These are phyloP conservation scores for Dioctria rufipes DNA, from an alignment of 2,888 invertebrate genomes.

Conservation along the genomic window DNA sequence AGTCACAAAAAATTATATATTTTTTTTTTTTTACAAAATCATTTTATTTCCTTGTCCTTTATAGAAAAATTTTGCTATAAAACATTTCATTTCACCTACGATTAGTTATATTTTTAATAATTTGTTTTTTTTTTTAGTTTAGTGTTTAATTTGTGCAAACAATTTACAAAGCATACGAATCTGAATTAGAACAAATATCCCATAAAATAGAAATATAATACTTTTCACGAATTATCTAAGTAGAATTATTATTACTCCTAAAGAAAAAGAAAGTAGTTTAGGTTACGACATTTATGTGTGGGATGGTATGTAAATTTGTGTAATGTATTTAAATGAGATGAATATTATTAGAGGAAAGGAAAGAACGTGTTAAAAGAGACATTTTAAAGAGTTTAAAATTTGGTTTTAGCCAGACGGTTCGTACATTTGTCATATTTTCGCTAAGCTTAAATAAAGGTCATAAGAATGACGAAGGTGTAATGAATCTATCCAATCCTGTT, in stretches of 20 bases:
- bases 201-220: conserved; percentile 34
- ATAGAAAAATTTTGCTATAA: conserved; percentile 40
- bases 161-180: conserved; percentile 42
- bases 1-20: background rate
- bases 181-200: conserved; percentile 34
- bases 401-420: too few relatives aligned
- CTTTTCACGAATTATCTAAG: conserved; percentile 35
- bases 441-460: background rate
- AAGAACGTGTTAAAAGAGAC: too few relatives aligned
- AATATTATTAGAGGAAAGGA: too few relatives aligned
- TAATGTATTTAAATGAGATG: too few relatives aligned
- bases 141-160: conserved; percentile 14
- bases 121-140: conserved; percentile 15
- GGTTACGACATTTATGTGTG: too few relatives aligned
- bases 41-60: conserved; percentile 46
- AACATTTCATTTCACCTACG: conserved; percentile 27
- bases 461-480: background rate
- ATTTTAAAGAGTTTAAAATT: too few relatives aligned
- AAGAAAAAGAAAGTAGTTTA: background rate
- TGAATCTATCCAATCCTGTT: too few relatives aligned
- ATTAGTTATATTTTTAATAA: background rate
- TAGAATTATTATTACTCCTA: conserved; percentile 16
- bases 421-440: too few relatives aligned
- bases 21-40: conserved; percentile 16
- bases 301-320: too few relatives aligned